Base-by-base conservation (phyloP, 2,113 vertebrate genomes). In the Talpa occidentalis region DNA sequence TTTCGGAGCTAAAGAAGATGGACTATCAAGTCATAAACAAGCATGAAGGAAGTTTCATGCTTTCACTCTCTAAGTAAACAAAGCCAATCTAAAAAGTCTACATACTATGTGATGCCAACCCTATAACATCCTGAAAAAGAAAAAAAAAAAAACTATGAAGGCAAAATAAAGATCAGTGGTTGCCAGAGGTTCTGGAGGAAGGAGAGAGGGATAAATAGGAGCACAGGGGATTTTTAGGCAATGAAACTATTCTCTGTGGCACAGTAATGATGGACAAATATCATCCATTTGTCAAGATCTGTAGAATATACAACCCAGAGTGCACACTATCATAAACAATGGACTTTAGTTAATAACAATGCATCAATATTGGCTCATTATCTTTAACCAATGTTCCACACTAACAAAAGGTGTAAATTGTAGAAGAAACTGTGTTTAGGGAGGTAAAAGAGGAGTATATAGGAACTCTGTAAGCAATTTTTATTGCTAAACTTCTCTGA, bases 381-480 rank as follows among this genome's bases (percentile, higher is more conserved):
- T 22, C 24, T 56, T 56, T 40, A 74, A 67, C 54, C 74, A 67
- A 66, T 44, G 17, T 32, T 17, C 15, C 49, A 60, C 47, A 66
- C 2, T n/a, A 59, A 67, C 42, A 32, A 24, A 74, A 64, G 47
- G 6, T 32, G 60, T 72, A 89, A 92, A 47, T 66, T 70, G 37
- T 56, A 78, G 26, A 8, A 19, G 3, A 19, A 37, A 32, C 21
- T 60, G 4, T 69, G 9, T 24, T 24, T 1, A 24, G 37, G 32
- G 52, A 35, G 6, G 12, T 10, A 16, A 24, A 4, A 26, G n/a
- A 0, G 21, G 37, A 30, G 15, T 37, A 47, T 2, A 1, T 28
- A 15, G 6, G 5, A 47, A 32, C 3, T 37, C 77, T 62, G 42
- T 67, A 26, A 86, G 42, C 3, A 6, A 59, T 19, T 40, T 84